A percentile compares a stretch with the other conserved stretches of the same genome.
These are phyloP conservation scores for Bombus terrestris DNA, from an alignment of 1,140 invertebrate genomes.

Conservation along the genomic window DNA sequence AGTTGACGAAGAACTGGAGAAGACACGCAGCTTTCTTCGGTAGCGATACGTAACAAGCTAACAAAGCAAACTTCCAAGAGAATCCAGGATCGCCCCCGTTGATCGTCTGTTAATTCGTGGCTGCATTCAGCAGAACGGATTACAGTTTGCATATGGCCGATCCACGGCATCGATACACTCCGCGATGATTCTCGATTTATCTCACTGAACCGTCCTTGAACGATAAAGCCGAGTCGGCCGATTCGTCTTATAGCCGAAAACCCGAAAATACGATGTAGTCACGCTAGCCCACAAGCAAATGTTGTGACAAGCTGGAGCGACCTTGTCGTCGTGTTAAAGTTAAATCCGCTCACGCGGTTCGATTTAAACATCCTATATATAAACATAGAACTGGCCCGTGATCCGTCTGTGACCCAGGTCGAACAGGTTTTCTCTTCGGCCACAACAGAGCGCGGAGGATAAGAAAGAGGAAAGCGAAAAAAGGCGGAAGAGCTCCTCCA, in stretches of 20 bases:
- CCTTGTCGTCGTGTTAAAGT: conserved; percentile 46
- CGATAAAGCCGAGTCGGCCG: conserved; percentile 32
- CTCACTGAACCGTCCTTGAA: conserved; percentile 24
- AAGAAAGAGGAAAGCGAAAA: not conserved
- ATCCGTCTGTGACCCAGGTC: conserved; percentile 50
- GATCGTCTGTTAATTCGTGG: conserved; percentile 13
- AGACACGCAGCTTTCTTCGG: not conserved
- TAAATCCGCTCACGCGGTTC: conserved; percentile 50
- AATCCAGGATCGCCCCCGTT: not conserved
- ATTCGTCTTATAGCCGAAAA: conserved; percentile 32
- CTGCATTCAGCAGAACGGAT: not conserved
- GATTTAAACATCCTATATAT: conserved; percentile 55
- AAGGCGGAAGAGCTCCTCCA: not conserved
- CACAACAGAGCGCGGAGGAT: not conserved
- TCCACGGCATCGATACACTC: not conserved
- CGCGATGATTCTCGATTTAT: conserved; percentile 32
- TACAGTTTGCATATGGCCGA: not conserved
- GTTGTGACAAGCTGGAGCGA: conserved; percentile 57
- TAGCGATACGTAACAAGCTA: conserved; percentile 2
- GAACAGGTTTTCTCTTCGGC: not conserved
- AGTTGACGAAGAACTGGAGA: not conserved
- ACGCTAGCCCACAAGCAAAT: conserved; percentile 31
- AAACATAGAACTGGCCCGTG: conserved; percentile 44
- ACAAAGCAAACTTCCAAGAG: conserved; percentile 4
- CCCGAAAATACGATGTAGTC: conserved; percentile 50